Conservation (phyloP, 2,888 invertebrate genomes). For the Apodemia duryi region DNA sequence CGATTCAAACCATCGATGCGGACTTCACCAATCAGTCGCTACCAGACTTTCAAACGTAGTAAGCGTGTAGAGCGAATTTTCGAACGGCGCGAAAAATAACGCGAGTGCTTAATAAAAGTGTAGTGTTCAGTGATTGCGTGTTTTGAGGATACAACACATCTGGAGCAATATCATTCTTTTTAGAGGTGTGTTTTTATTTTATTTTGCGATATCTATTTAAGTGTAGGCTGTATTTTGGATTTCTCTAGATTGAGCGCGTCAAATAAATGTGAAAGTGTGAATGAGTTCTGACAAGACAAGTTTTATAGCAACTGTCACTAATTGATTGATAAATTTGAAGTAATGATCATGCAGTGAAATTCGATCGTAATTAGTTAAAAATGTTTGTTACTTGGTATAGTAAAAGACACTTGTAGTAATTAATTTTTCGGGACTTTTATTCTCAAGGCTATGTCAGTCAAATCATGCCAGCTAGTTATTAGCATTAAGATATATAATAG, state of each 20-base stretch:
- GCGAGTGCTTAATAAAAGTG: slow-evolving; percentile 54
- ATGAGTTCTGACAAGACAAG: slow-evolving; percentile 27
- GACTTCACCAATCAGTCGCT: slow-evolving; percentile 45
- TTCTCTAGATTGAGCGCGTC: neutral
- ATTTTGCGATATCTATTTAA: neutral
- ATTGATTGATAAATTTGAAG: slow-evolving; percentile 32
- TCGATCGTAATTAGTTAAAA: neutral
- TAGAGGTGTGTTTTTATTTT: slow-evolving; percentile 50
- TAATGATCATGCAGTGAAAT: neutral
- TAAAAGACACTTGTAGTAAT: too few species aligned
- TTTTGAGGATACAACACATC: slow-evolving; percentile 60
- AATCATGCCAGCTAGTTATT: too few species aligned
- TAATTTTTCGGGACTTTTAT: too few species aligned
- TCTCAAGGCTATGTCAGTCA: too few species aligned
- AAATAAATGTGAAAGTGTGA: slow-evolving; percentile 20
- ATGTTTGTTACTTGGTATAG: too few species aligned
- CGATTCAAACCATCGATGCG: slow-evolving; percentile 51
- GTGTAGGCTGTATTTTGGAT: neutral
- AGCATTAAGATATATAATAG: too few species aligned
- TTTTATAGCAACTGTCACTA: slow-evolving; percentile 43
- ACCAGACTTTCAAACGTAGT: slow-evolving; percentile 37
- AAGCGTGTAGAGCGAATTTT: slow-evolving; percentile 34
- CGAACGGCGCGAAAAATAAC: slow-evolving; percentile 40
- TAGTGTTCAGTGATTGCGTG: slow-evolving; percentile 32
- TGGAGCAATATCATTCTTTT: slow-evolving; percentile 56